Conservation (phyloP, 1,140 invertebrate genomes). For the Campoletis sonorensis region DNA sequence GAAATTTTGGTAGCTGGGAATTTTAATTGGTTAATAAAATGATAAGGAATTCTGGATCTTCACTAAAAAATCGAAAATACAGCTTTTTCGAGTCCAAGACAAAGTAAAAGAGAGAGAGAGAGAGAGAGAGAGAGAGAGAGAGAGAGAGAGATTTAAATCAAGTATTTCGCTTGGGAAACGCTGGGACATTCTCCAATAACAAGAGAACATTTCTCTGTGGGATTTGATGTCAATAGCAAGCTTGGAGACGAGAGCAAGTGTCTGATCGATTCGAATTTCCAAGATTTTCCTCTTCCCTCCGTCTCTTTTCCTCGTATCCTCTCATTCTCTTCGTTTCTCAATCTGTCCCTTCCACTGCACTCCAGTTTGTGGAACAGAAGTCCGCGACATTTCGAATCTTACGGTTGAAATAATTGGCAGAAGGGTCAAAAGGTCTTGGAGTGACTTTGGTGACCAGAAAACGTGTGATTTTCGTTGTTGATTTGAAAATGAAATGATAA, state of each 20-base stretch:
- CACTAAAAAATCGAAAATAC: not conserved
- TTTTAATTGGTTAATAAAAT: not conserved
- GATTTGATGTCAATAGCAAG: constrained; percentile 35
- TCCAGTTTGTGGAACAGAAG: not conserved
- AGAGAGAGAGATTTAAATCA: constrained; percentile 20
- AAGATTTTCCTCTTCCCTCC: constrained; percentile 32
- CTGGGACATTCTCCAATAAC: constrained; percentile 60
- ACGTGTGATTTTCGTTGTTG: constrained; percentile 34
- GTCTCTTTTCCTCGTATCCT: not conserved
- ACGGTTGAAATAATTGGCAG: constrained; percentile 34
- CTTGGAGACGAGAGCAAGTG: constrained; percentile 44
- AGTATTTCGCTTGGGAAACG: constrained; percentile 59
- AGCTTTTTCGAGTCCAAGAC: not conserved
- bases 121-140: not conserved
- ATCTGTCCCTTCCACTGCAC: not conserved
- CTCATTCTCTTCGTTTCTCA: not conserved
- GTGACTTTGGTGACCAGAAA: constrained; percentile 48
- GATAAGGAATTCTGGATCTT: not conserved
- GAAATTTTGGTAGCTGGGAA: no score
- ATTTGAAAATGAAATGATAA: no score
- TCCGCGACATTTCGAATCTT: constrained; percentile 31
- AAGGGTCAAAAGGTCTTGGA: constrained; percentile 50
- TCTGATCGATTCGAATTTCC: constrained; percentile 49
- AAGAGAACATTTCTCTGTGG: constrained; percentile 54
- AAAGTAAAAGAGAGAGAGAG: not conserved